Evolutionary conservation across 2,113 vertebrate genomes (phyloP).

Genomic region (Gorsachius goisagi): DNA sequence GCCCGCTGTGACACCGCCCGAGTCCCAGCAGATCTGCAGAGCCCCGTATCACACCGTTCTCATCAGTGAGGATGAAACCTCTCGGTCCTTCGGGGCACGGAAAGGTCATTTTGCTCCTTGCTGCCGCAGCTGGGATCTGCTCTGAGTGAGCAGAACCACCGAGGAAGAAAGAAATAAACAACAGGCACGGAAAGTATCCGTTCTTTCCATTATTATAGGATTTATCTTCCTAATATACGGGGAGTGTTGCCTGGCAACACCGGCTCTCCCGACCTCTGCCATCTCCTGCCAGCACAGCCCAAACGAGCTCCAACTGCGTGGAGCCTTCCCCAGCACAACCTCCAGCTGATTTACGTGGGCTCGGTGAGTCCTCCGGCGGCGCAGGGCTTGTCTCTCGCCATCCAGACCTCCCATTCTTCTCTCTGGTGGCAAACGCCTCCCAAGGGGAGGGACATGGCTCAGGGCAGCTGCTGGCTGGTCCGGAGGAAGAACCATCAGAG

Average conservation of each 20-base stretch:
- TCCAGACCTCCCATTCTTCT: neutral
- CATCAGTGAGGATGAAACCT: neutral
- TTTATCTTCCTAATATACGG: conserved; percentile 43
- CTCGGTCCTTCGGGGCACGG: neutral
- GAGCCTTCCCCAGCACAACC: neutral
- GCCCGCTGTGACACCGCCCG: neutral
- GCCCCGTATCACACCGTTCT: neutral
- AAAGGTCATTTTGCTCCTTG: neutral
- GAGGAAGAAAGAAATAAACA: conserved; percentile 33
- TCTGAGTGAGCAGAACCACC: neutral
- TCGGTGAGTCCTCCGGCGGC: fast-evolving
- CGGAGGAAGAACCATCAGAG: neutral
- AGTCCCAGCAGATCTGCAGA: neutral
- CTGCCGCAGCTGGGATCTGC: neutral
- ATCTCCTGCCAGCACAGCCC: conserved; percentile 12
- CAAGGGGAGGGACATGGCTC: neutral
- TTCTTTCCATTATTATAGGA: conserved; percentile 45
- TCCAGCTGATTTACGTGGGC: neutral
- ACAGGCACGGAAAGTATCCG: neutral
- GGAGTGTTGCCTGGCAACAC: conserved; percentile 63
- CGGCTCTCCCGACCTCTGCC: neutral
- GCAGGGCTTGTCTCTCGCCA: fast-evolving
- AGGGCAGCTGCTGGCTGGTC: neutral
- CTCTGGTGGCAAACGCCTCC: neutral
- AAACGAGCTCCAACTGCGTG: neutral